Base-by-base conservation (phyloP, 2,888 invertebrate genomes). In the Acleris cristana region DNA sequence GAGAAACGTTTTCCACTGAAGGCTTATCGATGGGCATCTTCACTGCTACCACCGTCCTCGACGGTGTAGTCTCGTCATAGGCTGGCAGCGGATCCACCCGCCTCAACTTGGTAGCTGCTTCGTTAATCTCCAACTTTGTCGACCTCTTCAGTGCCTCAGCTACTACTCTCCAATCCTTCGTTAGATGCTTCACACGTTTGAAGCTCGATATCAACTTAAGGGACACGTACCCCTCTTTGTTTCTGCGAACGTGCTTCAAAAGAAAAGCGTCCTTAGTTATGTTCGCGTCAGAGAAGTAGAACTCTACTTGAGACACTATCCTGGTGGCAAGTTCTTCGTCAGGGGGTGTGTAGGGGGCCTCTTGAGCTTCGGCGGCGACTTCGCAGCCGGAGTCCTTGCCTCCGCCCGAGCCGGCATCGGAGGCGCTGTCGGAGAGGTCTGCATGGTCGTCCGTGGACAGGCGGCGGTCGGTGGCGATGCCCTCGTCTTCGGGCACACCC, bases 221-320 rank as follows among this genome's bases (percentile, higher is more conserved):
- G 63, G 98, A 98, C 18, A 99, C 98, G 88, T 96, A 99, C 21
- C 99, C 99, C 88, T 98, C 98, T 88, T 98, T 98, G 87, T 99
- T 98, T 63, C 98, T 94, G 65, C 97, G 95, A 23, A 99, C 98
- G 84, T 99, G 99, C 85, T 99, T 99, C 71, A 99, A 89, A 55
- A 99, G 93, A 88, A 99, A 99, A 16, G 98, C 98, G 84, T 99
- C 99, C 85, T 98, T 98, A 4, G 98, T 95, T 74, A 99, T 97
- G 85, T 98, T 98, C 60, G 97, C 97, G 82, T 99, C 98, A 70
- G 98, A 98, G 89, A 99, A 99, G 88, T 99, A 99, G 84, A 97
- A 98, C 89, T 99, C 99, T 26, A 99, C 98, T 84, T 98, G 98
- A 56, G 96, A 94, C 59, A 96, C 95, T 76, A 98, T 97, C 77